A percentile compares a stretch with the other conserved stretches of the same genome.
Conservation (phyloP, 1,140 invertebrate species). For the Thereuonema tuberculata region DNA sequence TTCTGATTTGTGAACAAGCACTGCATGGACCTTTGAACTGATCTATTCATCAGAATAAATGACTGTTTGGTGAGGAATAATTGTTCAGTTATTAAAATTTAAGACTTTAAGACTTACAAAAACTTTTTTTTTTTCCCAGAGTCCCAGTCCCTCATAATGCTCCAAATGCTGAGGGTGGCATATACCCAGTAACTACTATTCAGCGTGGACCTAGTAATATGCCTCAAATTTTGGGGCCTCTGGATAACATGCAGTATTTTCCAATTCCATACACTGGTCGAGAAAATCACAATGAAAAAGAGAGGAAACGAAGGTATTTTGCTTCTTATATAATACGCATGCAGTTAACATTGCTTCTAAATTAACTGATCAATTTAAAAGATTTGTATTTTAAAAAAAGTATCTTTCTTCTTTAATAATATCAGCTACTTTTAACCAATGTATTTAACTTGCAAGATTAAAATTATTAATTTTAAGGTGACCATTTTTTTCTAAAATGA, state of each 20-base stretch:
- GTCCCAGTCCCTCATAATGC: background rate
- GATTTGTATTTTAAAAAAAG: no score
- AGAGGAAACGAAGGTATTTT: slow-evolving; percentile 28
- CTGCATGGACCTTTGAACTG: no score
- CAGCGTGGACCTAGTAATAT: background rate
- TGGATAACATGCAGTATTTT: slow-evolving; percentile 8
- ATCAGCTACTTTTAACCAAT: no score
- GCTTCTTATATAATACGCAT: background rate
- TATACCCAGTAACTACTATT: background rate
- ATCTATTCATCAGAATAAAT: no score
- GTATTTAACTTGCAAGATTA: no score
- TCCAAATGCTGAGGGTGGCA: background rate
- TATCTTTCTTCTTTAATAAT: no score
- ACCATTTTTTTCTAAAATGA: no score
- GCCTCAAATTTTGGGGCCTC: background rate
- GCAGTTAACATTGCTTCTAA: background rate
- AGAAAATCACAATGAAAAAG: slow-evolving; percentile 30
- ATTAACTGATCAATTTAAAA: background rate
- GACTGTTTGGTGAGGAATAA: no score
- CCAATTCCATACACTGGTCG: slow-evolving; percentile 9
- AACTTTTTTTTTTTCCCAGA: background rate
- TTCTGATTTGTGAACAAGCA: no score
- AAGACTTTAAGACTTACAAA: background rate
- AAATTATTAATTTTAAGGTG: no score
- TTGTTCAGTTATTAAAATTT: no score